Evolutionary conservation across 1,140 invertebrate species (phyloP).

Genomic region (Lepidotrigona ventralis): DNA sequence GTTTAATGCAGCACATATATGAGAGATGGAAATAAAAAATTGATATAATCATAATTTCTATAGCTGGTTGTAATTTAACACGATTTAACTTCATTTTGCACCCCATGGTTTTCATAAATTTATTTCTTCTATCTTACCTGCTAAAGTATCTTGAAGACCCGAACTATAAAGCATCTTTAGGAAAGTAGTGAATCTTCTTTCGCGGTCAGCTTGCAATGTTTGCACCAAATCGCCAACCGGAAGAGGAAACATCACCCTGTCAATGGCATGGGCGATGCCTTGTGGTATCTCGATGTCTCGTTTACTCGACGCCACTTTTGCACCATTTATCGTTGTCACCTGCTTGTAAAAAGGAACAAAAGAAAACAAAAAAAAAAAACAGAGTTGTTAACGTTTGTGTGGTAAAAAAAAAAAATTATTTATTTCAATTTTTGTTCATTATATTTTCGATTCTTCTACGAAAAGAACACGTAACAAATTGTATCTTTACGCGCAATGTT

Average conservation of each 20-base stretch:
- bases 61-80: neutral
- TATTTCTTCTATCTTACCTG: slow-evolving; percentile 79
- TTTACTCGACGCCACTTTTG: slow-evolving; percentile 88
- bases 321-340: slow-evolving; percentile 92
- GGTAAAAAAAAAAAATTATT: neutral
- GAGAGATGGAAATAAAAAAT: neutral
- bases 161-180: slow-evolving; percentile 87
- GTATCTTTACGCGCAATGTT: neutral
- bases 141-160: slow-evolving; percentile 86
- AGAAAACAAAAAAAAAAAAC: too few relatives aligned
- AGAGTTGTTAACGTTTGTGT: too few relatives aligned
- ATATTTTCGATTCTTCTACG: neutral
- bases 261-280: slow-evolving; percentile 92
- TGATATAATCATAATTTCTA: neutral
- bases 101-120: neutral
- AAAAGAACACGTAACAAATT: neutral
- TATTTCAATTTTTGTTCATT: neutral
- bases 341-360: slow-evolving; percentile 68
- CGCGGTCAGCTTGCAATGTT: slow-evolving; percentile 89
- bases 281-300: slow-evolving; percentile 90
- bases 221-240: slow-evolving; percentile 91
- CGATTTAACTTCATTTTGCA: neutral
- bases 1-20: too few relatives aligned
- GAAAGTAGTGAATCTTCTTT: slow-evolving; percentile 89
- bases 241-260: slow-evolving; percentile 92